These are phyloP conservation scores for Acrocephalus scirpaceus DNA, from an alignment of 2,797 vertebrate genomes.

Conservation along the genomic window DNA sequence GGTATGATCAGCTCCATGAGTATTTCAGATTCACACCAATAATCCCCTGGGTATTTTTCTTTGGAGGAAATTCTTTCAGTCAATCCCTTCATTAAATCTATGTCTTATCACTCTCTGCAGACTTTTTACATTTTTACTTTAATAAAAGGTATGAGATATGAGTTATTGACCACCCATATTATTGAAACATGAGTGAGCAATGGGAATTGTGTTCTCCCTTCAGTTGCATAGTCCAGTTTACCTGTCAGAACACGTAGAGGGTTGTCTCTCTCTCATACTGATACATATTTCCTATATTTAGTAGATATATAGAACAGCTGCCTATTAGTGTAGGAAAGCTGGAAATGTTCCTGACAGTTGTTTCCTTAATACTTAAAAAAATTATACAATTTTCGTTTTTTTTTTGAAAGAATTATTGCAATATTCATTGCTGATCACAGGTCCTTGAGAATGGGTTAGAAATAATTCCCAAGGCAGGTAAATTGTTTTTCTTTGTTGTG, in stretches of 20 bases:
- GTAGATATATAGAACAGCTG: neutral
- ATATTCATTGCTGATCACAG: neutral
- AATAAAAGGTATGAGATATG: neutral
- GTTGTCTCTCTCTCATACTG: neutral
- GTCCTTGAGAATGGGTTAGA: neutral
- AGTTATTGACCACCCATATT: neutral
- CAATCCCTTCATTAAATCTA: neutral
- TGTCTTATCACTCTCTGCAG: neutral
- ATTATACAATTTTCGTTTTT: fast-evolving
- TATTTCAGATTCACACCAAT: neutral
- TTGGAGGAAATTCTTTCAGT: neutral
- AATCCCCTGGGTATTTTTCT: neutral
- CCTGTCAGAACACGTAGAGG: neutral
- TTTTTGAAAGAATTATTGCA: neutral
- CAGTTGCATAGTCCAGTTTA: fast-evolving
- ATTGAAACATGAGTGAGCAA: neutral
- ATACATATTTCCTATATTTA: neutral
- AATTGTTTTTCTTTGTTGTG: neutral
- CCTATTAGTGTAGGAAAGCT: neutral
- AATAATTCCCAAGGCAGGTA: neutral
- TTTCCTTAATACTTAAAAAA: neutral
- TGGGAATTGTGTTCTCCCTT: neutral
- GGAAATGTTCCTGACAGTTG: neutral
- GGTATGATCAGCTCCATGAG: neutral
- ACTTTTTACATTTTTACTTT: neutral